Conservation (phyloP, 2,113 vertebrate species). For the Daubentonia madagascariensis region DNA sequence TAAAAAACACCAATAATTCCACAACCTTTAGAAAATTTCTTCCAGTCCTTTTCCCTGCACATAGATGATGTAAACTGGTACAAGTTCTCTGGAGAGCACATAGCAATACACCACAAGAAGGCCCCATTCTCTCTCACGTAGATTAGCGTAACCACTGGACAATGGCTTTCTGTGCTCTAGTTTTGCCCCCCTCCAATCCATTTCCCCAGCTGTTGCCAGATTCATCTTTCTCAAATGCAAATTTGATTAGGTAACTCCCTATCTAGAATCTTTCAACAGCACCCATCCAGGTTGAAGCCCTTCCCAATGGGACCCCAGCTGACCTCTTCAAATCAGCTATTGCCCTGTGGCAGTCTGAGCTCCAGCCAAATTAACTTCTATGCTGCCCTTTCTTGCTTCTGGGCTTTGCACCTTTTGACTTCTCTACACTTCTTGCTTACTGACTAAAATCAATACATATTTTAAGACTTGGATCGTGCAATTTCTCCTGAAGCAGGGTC, state of each 20-base stretch:
- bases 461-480: neutral
- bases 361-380: neutral
- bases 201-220: neutral
- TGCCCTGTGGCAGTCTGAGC: neutral
- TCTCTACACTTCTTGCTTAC: neutral
- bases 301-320: neutral
- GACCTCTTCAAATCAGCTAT: neutral
- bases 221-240: neutral
- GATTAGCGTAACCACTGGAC: neutral
- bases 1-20: neutral
- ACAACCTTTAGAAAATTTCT: neutral
- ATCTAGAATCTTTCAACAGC: neutral
- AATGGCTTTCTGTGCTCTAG: neutral
- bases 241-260: neutral
- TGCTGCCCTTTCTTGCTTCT: neutral
- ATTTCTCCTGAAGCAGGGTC: neutral
- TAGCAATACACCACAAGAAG: neutral
- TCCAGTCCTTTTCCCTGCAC: neutral
- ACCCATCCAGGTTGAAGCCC: neutral
- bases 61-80: neutral
- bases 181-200: neutral
- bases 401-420: neutral
- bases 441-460: neutral
- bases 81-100: neutral
- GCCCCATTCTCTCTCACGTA: neutral